Evolutionary conservation across 2,113 vertebrate species (phyloP).

Genomic region (Camelus bactrianus): DNA sequence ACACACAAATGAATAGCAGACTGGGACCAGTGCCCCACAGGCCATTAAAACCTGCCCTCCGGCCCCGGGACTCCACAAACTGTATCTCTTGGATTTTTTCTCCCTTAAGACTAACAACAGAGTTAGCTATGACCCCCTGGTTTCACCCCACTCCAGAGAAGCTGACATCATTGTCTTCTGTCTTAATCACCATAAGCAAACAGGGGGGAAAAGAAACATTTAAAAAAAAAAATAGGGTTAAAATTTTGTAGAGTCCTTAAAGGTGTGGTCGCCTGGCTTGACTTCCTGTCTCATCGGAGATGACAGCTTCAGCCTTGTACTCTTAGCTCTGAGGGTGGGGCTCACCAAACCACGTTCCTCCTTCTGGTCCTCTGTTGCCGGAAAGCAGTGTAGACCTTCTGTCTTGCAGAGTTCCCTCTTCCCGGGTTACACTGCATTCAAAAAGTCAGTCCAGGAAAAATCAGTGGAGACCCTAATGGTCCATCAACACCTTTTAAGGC

Average conservation of each 20-base stretch:
- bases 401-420: background rate
- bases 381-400: background rate
- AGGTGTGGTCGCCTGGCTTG: background rate
- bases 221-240: background rate
- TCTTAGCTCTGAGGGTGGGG: background rate
- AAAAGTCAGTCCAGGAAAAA: background rate
- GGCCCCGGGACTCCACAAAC: rapidly evolving
- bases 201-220: background rate
- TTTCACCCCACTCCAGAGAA: background rate
- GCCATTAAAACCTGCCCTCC: background rate
- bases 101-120: background rate
- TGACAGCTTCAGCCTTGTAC: background rate
- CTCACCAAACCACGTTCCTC: background rate
- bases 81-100: background rate
- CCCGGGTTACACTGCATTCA: background rate
- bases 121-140: background rate
- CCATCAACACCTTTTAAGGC: background rate
- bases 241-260: background rate
- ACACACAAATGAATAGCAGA: background rate
- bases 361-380: background rate
- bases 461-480: background rate
- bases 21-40: background rate
- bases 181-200: background rate
- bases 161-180: background rate
- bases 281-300: background rate